A percentile compares a stretch with the other conserved stretches of the same genome.
Conservation (phyloP, 2,888 invertebrate species). For the Oscheius onirici region DNA sequence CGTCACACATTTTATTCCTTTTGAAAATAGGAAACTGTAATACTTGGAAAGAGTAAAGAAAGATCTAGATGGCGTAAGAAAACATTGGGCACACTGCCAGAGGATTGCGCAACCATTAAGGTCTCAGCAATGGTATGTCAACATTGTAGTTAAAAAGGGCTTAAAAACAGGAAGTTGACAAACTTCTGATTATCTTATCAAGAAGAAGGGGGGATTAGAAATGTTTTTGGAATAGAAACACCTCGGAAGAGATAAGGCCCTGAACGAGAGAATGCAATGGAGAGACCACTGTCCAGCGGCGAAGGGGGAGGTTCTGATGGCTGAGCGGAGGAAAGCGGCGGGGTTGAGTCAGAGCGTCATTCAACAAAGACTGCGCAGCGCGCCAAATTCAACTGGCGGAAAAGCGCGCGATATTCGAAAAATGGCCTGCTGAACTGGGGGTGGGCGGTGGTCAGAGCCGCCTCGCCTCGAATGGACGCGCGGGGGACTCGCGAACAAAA, state of each 20-base stretch:
- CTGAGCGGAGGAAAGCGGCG: constrained; percentile 28
- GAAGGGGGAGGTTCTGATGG: constrained; percentile 31
- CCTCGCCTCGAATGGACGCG: background rate
- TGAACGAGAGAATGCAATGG: background rate
- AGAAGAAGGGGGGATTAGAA: background rate
- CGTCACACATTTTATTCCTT: constrained; percentile 77
- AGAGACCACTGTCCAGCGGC: constrained; percentile 24
- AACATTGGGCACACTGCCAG: constrained; percentile 21
- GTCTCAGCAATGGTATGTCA: background rate
- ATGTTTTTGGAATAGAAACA: background rate
- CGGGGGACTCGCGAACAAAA: background rate
- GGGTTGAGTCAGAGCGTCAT: constrained; percentile 29
- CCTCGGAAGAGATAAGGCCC: constrained; percentile 7
- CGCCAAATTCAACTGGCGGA: constrained; percentile 20
- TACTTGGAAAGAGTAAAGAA: background rate
- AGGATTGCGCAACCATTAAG: constrained; percentile 11
- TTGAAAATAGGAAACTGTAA: background rate
- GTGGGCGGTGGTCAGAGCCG: background rate
- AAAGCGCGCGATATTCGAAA: constrained; percentile 31
- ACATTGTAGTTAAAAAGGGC: too few relatives aligned
- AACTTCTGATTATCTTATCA: background rate
- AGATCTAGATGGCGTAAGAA: background rate
- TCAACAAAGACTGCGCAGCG: constrained; percentile 28
- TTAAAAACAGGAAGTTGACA: too few relatives aligned
- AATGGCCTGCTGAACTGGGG: background rate